Conservation (phyloP, 2,888 invertebrate genomes). For the Leptopterna dolabrata region DNA sequence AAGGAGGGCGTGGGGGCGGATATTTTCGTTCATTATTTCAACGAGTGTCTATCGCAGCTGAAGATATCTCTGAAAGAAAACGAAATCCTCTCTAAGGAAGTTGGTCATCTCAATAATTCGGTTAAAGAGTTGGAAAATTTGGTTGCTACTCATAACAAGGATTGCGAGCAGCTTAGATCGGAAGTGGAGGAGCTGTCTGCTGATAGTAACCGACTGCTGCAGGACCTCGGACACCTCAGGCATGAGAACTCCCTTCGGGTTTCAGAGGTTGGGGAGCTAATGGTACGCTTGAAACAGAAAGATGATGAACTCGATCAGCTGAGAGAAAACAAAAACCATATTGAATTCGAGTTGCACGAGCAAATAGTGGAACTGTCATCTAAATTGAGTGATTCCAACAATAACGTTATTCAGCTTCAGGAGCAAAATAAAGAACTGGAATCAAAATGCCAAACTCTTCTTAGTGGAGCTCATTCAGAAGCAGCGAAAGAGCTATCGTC, state of each 20-base stretch:
- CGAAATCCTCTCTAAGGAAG: conserved; percentile 33
- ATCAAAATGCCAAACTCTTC: not conserved
- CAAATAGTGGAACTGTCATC: not conserved
- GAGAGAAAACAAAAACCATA: conserved; percentile 11
- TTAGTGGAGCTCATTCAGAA: not conserved
- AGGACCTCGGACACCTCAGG: conserved; percentile 30
- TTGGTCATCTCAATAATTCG: conserved; percentile 27
- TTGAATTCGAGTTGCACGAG: conserved; percentile 6
- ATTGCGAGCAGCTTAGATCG: conserved; percentile 27
- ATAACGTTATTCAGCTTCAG: not conserved
- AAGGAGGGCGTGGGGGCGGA: conserved; percentile 19
- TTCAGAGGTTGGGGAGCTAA: conserved; percentile 34
- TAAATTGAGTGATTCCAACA: not conserved
- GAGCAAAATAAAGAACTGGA: conserved; percentile 13
- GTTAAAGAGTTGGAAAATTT: conserved; percentile 16
- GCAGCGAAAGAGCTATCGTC: not conserved
- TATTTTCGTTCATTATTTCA: conserved; percentile 49
- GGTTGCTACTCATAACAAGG: conserved; percentile 28
- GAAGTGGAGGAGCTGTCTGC: conserved; percentile 43
- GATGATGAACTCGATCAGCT: conserved; percentile 13
- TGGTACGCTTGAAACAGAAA: conserved; percentile 18
- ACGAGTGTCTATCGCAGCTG: conserved; percentile 44
- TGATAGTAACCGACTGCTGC: conserved; percentile 23
- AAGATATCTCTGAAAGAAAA: conserved; percentile 42
- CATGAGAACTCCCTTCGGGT: conserved; percentile 40